A percentile compares a stretch with the other conserved stretches of the same genome.
Evolutionary conservation across 2,797 vertebrate species (phyloP).

Genomic region (Pantherophis alleghaniensis): DNA sequence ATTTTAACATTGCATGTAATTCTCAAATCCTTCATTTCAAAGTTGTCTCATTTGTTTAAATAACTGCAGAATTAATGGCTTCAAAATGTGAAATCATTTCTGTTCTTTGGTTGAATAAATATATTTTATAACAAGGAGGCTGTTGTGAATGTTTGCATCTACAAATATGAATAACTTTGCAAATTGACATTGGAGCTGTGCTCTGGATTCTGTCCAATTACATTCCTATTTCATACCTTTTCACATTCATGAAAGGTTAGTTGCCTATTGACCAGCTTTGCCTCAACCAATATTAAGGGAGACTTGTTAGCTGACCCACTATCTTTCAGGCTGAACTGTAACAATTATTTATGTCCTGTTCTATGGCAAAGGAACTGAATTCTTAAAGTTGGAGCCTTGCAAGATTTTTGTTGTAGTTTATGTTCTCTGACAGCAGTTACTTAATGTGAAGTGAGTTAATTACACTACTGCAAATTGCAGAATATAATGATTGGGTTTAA

Average conservation of each 20-base stretch:
- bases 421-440: neutral
- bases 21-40: neutral
- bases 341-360: neutral
- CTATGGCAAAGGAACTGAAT: neutral
- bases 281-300: neutral
- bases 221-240: neutral
- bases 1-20: neutral
- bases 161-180: neutral
- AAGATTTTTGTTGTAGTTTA: neutral
- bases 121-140: neutral
- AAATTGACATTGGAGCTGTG: neutral
- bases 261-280: neutral
- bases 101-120: neutral
- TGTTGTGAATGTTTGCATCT: neutral
- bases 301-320: neutral
- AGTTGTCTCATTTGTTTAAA: constrained; percentile 11
- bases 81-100: neutral
- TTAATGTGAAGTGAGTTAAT: neutral
- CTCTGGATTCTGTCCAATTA: neutral
- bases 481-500: neutral
- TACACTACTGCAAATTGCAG: neutral
- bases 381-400: neutral
- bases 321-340: neutral
- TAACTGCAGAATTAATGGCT: neutral
- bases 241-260: neutral